Conservation (phyloP, 2,888 invertebrate genomes). For the Salpingus planirostris region DNA sequence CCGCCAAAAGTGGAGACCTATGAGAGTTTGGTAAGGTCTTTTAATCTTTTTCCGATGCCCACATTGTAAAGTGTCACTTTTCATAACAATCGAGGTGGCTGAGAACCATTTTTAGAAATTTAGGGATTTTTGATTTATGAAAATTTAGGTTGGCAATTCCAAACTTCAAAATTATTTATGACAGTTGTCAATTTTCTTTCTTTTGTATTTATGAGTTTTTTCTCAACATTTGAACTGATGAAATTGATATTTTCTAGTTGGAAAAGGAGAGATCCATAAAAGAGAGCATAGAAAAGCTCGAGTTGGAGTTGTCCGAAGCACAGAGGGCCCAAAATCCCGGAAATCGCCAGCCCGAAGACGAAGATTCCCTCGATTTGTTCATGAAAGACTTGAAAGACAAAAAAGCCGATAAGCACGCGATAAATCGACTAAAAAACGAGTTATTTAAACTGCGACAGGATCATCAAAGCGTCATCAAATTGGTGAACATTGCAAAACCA, state of each 20-base stretch:
- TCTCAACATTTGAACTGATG: too few species aligned
- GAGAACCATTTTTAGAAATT: too few species aligned
- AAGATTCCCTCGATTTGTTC: slow-evolving; percentile 75
- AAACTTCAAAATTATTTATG: too few species aligned
- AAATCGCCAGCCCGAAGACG: slow-evolving; percentile 21
- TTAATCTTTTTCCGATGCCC: too few species aligned
- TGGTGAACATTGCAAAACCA: slow-evolving; percentile 69
- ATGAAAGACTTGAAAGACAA: slow-evolving; percentile 58
- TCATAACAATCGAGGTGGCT: too few species aligned
- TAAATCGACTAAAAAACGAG: slow-evolving; percentile 60
- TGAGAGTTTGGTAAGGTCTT: slow-evolving; percentile 52
- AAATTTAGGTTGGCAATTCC: too few species aligned
- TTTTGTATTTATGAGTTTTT: too few species aligned
- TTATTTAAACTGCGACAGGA: slow-evolving; percentile 62
- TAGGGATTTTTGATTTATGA: too few species aligned
- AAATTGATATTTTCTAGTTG: slow-evolving; percentile 45
- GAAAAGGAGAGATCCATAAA: slow-evolving; percentile 49
- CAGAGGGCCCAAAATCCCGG: slow-evolving; percentile 25
- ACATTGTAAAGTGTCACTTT: too few species aligned
- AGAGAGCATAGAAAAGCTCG: slow-evolving; percentile 50
- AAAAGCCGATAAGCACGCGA: slow-evolving; percentile 45
- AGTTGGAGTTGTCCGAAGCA: slow-evolving; percentile 42
- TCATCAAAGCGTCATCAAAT: slow-evolving; percentile 54
- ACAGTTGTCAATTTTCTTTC: too few species aligned
- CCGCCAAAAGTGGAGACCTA: slow-evolving; percentile 56